Evolutionary conservation across 2,113 vertebrate species (phyloP).

Genomic region (Pseudois nayaur): DNA sequence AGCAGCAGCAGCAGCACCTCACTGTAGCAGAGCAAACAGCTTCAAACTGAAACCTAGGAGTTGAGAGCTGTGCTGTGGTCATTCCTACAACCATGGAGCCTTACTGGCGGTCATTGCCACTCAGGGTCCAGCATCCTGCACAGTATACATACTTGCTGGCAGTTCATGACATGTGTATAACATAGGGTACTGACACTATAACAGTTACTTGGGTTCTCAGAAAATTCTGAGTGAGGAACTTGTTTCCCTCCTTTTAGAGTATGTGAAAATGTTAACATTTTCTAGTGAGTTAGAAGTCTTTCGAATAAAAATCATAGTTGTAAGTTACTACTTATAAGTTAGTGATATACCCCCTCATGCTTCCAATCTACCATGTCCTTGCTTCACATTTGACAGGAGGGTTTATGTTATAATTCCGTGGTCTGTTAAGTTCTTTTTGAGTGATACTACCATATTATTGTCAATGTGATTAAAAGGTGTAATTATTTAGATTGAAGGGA

Average conservation of each 20-base stretch:
- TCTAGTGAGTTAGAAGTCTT: conserved; percentile 8
- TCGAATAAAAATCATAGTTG: neutral
- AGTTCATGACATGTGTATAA: neutral
- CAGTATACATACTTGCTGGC: neutral
- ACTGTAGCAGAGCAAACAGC: neutral
- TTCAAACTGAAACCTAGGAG: neutral
- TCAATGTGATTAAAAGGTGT: conserved; percentile 39
- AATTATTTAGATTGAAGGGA: conserved; percentile 53
- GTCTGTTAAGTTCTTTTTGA: conserved; percentile 41
- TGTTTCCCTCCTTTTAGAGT: neutral
- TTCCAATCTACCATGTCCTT: neutral
- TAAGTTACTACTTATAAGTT: neutral
- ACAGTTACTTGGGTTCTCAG: neutral
- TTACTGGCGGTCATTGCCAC: neutral
- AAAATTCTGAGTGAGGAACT: conserved; percentile 7
- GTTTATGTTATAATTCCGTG: conserved; percentile 28
- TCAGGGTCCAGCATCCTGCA: neutral
- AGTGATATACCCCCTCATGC: neutral
- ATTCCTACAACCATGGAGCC: neutral
- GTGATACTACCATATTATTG: conserved; percentile 46
- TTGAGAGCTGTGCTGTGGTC: neutral
- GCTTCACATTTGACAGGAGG: conserved; percentile 28
- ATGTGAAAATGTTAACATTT: conserved; percentile 50
- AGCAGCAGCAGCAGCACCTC: neutral
- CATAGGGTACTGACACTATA: neutral